A percentile compares a stretch with the other conserved stretches of the same genome.
phyloP scores from a whole-genome alignment of 2,797 vertebrate species.

The Syngnathus rostellatus region DNA sequence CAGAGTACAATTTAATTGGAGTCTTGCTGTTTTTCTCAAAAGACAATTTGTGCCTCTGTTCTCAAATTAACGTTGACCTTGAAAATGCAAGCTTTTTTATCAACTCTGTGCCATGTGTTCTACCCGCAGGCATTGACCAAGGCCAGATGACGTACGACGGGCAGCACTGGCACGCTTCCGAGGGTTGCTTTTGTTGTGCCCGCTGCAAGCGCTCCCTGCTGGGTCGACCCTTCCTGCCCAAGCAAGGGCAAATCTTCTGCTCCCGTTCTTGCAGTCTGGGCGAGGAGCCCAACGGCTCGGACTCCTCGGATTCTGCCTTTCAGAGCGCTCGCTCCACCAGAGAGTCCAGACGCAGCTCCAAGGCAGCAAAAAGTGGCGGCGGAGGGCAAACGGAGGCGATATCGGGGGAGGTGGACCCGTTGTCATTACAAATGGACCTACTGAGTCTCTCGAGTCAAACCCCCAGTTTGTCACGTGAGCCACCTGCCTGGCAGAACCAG shows the following conservation, averaged over 20 bases:
- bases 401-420: slow-evolving; percentile 87
- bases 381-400: slow-evolving; percentile 70
- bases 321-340: slow-evolving; percentile 90
- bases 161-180: slow-evolving; percentile 97
- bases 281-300: slow-evolving; percentile 88
- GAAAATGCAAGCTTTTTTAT: neutral
- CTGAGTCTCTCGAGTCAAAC: slow-evolving; percentile 95
- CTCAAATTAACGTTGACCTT: neutral
- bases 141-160: slow-evolving; percentile 98
- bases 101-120: neutral
- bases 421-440: slow-evolving; percentile 96
- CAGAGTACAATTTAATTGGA: slow-evolving; percentile 27
- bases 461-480: slow-evolving; percentile 84
- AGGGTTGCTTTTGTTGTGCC: slow-evolving; percentile 93
- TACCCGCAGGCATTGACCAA: slow-evolving; percentile 86
- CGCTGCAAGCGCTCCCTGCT: slow-evolving; percentile 94
- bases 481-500: slow-evolving; percentile 83
- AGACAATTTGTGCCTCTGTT: neutral
- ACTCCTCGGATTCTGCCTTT: slow-evolving; percentile 94
- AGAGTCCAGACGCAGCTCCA: slow-evolving; percentile 87
- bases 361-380: slow-evolving; percentile 78
- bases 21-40: slow-evolving; percentile 18
- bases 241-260: slow-evolving; percentile 98
- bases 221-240: slow-evolving; percentile 92
- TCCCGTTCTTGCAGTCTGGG: slow-evolving; percentile 89